phyloP scores from a whole-genome alignment of 2,888 invertebrate species.

The Hyposoter didymator region DNA sequence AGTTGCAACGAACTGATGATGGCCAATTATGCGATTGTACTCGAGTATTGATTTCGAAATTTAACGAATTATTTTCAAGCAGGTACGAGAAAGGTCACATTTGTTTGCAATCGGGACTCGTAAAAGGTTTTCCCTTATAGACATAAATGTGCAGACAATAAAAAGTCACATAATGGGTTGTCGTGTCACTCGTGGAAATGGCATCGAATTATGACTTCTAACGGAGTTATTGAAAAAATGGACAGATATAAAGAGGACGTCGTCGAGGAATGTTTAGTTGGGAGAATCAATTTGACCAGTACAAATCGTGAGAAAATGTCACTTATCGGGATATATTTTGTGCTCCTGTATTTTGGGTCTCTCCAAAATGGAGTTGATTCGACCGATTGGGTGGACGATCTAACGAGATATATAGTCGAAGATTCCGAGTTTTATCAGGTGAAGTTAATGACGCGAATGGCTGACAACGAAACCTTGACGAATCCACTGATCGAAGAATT shows the following conservation, averaged over 20 bases:
- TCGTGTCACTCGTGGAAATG: not conserved
- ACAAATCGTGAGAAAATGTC: not conserved
- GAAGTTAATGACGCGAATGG: conserved; percentile 13
- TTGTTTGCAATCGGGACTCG: no score
- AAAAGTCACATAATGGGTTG: no score
- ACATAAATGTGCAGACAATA: no score
- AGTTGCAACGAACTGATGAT: no score
- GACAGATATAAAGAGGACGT: not conserved
- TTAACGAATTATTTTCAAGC: no score
- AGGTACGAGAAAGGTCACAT: no score
- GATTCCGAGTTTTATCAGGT: conserved; percentile 4
- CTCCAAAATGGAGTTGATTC: not conserved
- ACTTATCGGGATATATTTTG: not conserved
- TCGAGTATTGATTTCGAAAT: no score
- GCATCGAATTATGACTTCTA: not conserved
- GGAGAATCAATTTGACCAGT: no score
- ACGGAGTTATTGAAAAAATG: not conserved
- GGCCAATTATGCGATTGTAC: no score
- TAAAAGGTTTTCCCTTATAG: no score
- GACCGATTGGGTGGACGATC: conserved; percentile 45
- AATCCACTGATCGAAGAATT: conserved; percentile 26
- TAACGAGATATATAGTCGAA: conserved; percentile 27
- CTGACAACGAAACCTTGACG: not conserved
- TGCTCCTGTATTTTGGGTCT: not conserved
- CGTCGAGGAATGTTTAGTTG: not conserved